Conservation (phyloP, 2,797 vertebrate species). For the Sebastiscus albofasciatus region DNA sequence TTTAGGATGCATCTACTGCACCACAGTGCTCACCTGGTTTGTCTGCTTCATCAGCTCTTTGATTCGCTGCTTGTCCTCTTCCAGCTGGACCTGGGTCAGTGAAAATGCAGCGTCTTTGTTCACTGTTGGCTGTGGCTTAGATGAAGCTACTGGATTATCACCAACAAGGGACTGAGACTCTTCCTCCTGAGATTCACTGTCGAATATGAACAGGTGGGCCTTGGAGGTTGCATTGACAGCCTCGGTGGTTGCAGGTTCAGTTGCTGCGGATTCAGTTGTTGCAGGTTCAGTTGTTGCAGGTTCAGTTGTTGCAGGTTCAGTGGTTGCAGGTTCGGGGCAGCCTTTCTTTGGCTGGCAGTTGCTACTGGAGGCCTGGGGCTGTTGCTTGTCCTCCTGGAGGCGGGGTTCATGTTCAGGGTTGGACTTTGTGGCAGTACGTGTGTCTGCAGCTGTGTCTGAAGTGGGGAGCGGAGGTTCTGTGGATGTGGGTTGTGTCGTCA, state of each 20-base stretch:
- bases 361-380: not conserved
- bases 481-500: not conserved
- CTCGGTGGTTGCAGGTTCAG: not conserved
- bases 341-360: not conserved
- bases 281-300: not conserved
- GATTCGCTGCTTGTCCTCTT: conserved; percentile 75
- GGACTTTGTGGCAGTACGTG: not conserved
- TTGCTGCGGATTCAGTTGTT: not conserved
- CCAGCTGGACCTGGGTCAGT: conserved; percentile 68
- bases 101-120: conserved; percentile 11
- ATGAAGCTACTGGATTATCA: not conserved
- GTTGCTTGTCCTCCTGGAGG: not conserved
- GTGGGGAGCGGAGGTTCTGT: not conserved
- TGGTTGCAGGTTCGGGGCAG: not conserved
- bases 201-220: conserved; percentile 79
- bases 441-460: not conserved
- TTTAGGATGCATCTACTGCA: not conserved
- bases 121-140: not conserved
- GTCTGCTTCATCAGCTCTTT: conserved; percentile 85
- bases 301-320: not conserved
- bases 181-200: conserved; percentile 73
- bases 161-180: conserved; percentile 25
- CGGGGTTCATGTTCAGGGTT: not conserved
- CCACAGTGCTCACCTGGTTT: conserved; percentile 57
- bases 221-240: conserved; percentile 21